Conservation (phyloP, 2,113 vertebrate species). For the Bos indicus region DNA sequence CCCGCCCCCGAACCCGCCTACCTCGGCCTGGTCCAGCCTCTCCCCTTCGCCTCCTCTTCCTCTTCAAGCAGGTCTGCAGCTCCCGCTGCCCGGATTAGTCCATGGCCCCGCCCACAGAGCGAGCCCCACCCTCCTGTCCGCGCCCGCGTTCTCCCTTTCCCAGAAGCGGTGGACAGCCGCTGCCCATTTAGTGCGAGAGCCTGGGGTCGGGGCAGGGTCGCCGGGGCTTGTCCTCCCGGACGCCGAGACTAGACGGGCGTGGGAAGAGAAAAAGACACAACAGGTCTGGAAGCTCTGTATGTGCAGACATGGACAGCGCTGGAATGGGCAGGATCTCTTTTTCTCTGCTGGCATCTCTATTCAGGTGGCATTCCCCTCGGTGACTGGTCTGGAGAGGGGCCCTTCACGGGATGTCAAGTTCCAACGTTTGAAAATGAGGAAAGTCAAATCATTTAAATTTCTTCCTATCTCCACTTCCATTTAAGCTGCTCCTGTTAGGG, state of each 20-base stretch:
- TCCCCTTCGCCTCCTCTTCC: not conserved
- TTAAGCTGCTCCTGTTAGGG: not conserved
- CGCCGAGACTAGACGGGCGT: rapidly evolving
- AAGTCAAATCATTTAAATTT: not conserved
- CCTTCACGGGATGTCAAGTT: not conserved
- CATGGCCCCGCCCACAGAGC: not conserved
- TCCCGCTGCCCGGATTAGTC: rapidly evolving
- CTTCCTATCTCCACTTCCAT: not conserved
- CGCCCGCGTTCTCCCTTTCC: rapidly evolving
- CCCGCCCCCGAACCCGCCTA: not conserved
- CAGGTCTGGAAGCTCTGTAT: not conserved
- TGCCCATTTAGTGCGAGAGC: not conserved
- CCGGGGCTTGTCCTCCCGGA: rapidly evolving
- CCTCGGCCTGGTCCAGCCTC: not conserved
- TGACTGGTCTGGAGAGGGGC: not conserved
- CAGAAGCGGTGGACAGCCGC: rapidly evolving
- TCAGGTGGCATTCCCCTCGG: not conserved
- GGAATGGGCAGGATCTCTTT: not conserved
- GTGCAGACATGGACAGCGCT: rapidly evolving
- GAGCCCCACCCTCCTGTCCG: not conserved
- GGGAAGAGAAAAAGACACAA: not conserved
- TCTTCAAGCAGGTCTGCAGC: rapidly evolving
- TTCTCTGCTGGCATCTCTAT: not conserved
- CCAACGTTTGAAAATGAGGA: not conserved
- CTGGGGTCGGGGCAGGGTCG: not conserved